phyloP scores from a whole-genome alignment of 92 coral and sea anemone genomes.

The Montipora capitata region DNA sequence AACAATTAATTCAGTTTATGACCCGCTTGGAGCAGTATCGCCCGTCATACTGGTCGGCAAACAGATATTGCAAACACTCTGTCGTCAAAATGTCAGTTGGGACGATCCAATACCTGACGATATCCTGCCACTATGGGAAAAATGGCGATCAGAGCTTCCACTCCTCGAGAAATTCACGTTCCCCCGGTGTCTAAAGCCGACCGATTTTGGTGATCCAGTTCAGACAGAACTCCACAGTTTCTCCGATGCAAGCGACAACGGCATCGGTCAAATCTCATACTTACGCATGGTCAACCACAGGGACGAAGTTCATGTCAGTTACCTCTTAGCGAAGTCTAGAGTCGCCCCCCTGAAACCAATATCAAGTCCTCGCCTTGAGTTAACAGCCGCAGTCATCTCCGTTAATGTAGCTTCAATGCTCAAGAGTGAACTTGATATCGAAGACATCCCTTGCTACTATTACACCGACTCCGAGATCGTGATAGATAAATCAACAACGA shows the following conservation, averaged over 20 bases:
- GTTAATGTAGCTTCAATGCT: constrained; percentile 48
- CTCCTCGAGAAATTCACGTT: constrained; percentile 1
- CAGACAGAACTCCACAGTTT: constrained; percentile 52
- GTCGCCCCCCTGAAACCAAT: constrained; percentile 40
- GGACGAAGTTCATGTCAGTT: constrained; percentile 30
- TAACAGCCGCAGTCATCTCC: constrained; percentile 27
- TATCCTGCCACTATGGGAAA: constrained; percentile 55
- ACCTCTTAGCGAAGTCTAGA: constrained; percentile 53
- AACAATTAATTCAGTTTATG: constrained; percentile 34
- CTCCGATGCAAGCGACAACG: constrained; percentile 51
- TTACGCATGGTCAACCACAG: constrained; percentile 33
- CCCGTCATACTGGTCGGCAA: constrained; percentile 54
- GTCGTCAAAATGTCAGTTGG: constrained; percentile 39
- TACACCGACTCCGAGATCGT: constrained; percentile 35
- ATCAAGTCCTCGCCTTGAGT: constrained; percentile 43
- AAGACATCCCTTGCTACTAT: neutral
- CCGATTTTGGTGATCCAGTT: constrained; percentile 41
- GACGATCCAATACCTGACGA: constrained; percentile 58
- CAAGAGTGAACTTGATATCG: neutral
- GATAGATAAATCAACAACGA: constrained; percentile 31
- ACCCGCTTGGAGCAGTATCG: constrained; percentile 49
- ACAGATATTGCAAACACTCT: constrained; percentile 35
- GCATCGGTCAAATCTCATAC: constrained; percentile 66
- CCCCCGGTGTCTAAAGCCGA: constrained; percentile 47
- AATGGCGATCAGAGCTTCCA: constrained; percentile 57